phyloP scores from a whole-genome alignment of 2,888 invertebrate genomes.

The Pseudolycoriella hygida region DNA sequence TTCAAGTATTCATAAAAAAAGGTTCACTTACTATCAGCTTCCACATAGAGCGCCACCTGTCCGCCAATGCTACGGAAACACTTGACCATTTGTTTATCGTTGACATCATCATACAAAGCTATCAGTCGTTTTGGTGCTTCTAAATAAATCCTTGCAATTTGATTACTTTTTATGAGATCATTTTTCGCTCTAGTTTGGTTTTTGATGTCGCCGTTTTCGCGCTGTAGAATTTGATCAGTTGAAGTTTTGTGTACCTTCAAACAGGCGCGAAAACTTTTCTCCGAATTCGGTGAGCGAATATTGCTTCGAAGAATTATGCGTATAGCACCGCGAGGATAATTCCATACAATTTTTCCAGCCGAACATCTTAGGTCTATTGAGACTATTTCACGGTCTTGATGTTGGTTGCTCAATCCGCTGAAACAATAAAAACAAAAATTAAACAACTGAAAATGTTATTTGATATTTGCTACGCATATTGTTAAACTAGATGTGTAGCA shows the following conservation, averaged over 20 bases:
- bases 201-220: background rate
- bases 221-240: background rate
- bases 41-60: conserved; percentile 48
- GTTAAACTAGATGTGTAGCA: too few species aligned
- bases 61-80: conserved; percentile 47
- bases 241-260: conserved; percentile 19
- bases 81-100: conserved; percentile 31
- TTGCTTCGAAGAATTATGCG: conserved; percentile 41
- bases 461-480: too few species aligned
- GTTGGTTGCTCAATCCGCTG: conserved; percentile 38
- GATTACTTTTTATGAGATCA: background rate
- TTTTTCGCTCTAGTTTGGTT: background rate
- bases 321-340: conserved; percentile 56
- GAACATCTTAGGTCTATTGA: conserved; percentile 61
- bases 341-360: conserved; percentile 54
- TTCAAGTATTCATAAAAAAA: too few species aligned
- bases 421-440: conserved; percentile 22
- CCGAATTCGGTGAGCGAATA: conserved; percentile 28
- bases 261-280: conserved; percentile 50
- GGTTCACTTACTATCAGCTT: conserved; percentile 23
- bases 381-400: conserved; percentile 43
- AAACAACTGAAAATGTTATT: background rate
- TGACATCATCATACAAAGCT: conserved; percentile 38
- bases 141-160: conserved; percentile 42
- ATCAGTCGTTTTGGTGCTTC: conserved; percentile 42